Base-by-base conservation (phyloP, 37 sponge, comb jelly and placozoan genomes). In the Bolinopsis microptera region DNA sequence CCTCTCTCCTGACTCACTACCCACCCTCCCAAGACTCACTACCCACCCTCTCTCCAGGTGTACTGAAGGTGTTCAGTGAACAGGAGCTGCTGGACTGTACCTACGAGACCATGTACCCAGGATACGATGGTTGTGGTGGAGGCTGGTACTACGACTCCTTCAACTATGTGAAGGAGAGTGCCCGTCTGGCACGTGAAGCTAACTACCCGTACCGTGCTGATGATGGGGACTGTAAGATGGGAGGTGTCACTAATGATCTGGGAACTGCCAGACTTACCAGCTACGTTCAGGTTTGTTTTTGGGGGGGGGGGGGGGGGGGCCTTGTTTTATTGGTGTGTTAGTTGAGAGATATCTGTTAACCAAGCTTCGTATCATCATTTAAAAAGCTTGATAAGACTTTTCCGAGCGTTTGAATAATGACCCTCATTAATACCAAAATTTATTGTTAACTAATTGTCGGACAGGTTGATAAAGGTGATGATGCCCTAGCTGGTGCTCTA, bases 111-210 rank as follows among this genome's bases (percentile, higher is more conserved):
- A 39, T 41, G 90, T 86, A 34, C 36, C 90, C 90, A 0, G 90
- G 90, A 86, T 86, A 86, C 61, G 90, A 86, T 39, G 90, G 90
- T 22, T 86, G 90, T 86, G 28, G 28, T 1, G 90, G 90, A 1
- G 90, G 61, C 22, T 86, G 90, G 80, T 86, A 86, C 90, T 86
- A 86, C 90, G 90, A 86, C 90, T 23, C 61, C n/a, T 86, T 39
- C 27, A 38, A 39, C 27, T 86, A 86, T 30, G 90, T 86, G 30
- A 86, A 38, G 61, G 48, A 86, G 28, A n/a, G 30, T 3, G 90
- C 48, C 2, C 8, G 90, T 5, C 48, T 86, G 0, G 90, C 90
- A 27, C 41, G 41, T 1, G 90, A 86, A 27, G 28, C 8, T 5
- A 86, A n/a, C 90, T 41, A 39, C 90, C 90, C 90, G n/a, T 86